A percentile compares a stretch with the other conserved stretches of the same genome.
These are phyloP conservation scores for Cyanistes caeruleus DNA, from an alignment of 2,113 vertebrate genomes.

Conservation along the genomic window DNA sequence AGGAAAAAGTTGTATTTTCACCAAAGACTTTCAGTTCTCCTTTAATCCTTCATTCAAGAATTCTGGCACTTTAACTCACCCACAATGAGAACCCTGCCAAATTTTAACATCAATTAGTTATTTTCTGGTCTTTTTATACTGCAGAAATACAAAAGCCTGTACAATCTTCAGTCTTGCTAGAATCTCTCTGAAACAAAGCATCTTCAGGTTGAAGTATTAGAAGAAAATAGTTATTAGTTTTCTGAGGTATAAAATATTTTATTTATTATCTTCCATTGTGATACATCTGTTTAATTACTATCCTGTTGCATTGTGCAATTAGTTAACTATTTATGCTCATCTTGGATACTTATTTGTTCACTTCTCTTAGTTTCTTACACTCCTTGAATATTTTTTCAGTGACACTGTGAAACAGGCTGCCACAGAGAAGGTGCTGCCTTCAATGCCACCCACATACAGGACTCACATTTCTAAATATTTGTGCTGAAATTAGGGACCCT, in stretches of 20 bases:
- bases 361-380: neutral
- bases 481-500: neutral
- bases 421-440: neutral
- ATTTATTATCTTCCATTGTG: neutral
- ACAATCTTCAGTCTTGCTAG: neutral
- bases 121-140: neutral
- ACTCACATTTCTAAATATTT: neutral
- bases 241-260: neutral
- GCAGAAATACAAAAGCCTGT: slow-evolving; percentile 33
- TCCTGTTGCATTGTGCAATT: neutral
- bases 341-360: neutral
- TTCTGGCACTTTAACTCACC: neutral
- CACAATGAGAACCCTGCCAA: slow-evolving; percentile 18
- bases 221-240: slow-evolving; percentile 2
- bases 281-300: neutral
- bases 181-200: slow-evolving; percentile 1
- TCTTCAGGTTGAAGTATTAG: neutral
- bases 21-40: neutral
- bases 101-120: neutral
- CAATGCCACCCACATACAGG: neutral
- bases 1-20: neutral
- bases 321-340: neutral
- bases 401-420: neutral
- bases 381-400: neutral
- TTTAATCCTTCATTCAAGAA: slow-evolving; percentile 27